These are phyloP conservation scores for Rallus limicola DNA, from an alignment of 2,113 vertebrate genomes.

Conservation along the genomic window DNA sequence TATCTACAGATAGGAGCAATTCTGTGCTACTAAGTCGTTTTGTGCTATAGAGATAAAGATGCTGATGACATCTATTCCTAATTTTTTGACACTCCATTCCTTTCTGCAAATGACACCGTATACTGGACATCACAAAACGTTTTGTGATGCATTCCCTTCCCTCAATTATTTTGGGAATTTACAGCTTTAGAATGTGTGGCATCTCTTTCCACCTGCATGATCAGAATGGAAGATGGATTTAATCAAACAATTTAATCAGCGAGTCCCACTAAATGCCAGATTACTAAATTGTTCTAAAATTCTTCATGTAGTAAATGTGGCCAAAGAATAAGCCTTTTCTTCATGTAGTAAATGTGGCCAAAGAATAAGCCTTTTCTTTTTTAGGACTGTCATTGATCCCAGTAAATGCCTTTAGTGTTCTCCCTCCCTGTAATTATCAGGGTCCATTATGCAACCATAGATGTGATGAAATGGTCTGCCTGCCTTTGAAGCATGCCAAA, in stretches of 20 bases:
- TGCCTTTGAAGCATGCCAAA: conserved; percentile 4
- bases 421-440: neutral
- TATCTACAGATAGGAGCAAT: neutral
- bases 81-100: neutral
- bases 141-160: neutral
- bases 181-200: neutral
- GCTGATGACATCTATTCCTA: neutral
- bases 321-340: neutral
- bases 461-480: neutral
- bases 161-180: neutral
- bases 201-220: neutral
- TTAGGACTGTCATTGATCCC: neutral
- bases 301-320: neutral
- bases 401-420: neutral
- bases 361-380: neutral
- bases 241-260: neutral
- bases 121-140: neutral
- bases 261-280: neutral
- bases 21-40: neutral
- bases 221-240: neutral
- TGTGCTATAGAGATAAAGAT: neutral
- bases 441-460: neutral
- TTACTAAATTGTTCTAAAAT: neutral
- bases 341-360: neutral
- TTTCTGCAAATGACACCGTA: neutral